A percentile compares a stretch with the other conserved stretches of the same genome.
Evolutionary conservation across 2,113 vertebrate species (phyloP).

Genomic region (Gorsachius goisagi): DNA sequence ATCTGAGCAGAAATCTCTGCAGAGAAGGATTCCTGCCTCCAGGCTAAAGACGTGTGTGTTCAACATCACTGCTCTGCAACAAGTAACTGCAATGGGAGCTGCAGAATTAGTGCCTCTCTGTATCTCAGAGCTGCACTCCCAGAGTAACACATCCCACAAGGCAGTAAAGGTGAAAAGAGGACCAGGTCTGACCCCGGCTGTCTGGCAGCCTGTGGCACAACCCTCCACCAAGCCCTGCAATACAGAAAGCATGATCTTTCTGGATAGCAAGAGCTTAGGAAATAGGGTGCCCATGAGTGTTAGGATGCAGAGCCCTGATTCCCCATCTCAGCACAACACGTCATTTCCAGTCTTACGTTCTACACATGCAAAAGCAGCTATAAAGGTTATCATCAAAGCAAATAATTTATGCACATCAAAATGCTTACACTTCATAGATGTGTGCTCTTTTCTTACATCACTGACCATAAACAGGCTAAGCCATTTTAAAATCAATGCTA

Average conservation of each 20-base stretch:
- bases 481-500: background rate
- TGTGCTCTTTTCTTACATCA: background rate
- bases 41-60: background rate
- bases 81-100: background rate
- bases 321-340: background rate
- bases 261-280: background rate
- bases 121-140: background rate
- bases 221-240: background rate
- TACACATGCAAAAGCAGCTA: background rate
- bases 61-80: background rate
- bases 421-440: background rate
- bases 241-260: background rate
- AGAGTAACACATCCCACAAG: background rate
- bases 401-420: background rate
- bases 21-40: background rate
- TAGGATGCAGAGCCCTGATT: background rate
- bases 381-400: background rate
- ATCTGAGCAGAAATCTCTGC: background rate
- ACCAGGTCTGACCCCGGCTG: background rate
- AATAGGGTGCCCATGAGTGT: background rate
- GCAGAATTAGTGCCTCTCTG: background rate
- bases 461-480: background rate
- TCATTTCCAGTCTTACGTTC: background rate
- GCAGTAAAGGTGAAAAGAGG: background rate
- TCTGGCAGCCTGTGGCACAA: background rate